These are phyloP conservation scores for Potamilus streckersoni DNA, from an alignment of 1,140 invertebrate genomes.

Conservation along the genomic window DNA sequence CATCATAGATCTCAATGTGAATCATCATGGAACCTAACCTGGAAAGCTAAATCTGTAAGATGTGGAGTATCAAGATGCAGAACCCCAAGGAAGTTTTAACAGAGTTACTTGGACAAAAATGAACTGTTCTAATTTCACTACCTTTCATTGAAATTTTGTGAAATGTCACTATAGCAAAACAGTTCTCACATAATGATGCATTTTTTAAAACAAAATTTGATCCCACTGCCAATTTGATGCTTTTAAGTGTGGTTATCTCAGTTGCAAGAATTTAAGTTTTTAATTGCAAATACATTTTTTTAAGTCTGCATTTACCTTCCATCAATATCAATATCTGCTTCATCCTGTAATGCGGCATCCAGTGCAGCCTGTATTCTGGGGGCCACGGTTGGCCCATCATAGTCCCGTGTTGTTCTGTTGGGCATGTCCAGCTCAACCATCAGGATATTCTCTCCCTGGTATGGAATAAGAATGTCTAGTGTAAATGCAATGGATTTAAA, in stretches of 20 bases:
- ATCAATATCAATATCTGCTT: conserved; percentile 81
- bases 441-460: conserved; percentile 85
- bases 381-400: conserved; percentile 78
- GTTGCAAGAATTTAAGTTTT: conserved; percentile 10
- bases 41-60: too few relatives aligned
- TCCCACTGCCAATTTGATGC: too few relatives aligned
- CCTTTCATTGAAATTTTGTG: too few relatives aligned
- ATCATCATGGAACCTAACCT: too few relatives aligned
- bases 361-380: conserved; percentile 80
- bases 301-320: conserved; percentile 59
- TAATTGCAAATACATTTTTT: conserved; percentile 3
- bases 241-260: not conserved
- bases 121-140: too few relatives aligned
- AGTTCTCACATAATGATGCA: too few relatives aligned
- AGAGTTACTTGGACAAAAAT: too few relatives aligned
- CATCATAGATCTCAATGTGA: too few relatives aligned
- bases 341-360: conserved; percentile 78
- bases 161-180: too few relatives aligned
- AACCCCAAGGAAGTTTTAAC: too few relatives aligned
- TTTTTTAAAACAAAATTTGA: too few relatives aligned
- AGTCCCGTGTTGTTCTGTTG: conserved; percentile 82
- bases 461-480: conserved; percentile 40
- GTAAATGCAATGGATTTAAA: not conserved
- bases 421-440: conserved; percentile 85
- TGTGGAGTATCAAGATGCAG: too few relatives aligned